Conservation (phyloP, 2,797 vertebrate genomes). For the Rhinella marina region DNA sequence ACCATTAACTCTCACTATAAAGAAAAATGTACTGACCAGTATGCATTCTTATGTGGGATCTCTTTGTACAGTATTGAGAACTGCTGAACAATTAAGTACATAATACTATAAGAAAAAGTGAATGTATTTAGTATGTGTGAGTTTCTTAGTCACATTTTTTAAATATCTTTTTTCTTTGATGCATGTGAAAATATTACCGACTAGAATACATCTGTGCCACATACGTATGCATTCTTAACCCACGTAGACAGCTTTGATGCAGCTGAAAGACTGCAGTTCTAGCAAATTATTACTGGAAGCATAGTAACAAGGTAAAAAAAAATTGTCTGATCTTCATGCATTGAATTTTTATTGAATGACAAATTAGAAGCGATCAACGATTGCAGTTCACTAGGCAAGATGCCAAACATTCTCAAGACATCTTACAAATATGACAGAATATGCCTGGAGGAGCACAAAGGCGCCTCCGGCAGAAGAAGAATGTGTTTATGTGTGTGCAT, state of each 20-base stretch:
- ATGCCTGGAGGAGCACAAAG: conserved; percentile 54
- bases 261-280: conserved; percentile 14
- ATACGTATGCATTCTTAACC: conserved; percentile 50
- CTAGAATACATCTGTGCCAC: conserved; percentile 50
- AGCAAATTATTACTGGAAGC: conserved; percentile 46
- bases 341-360: conserved; percentile 43
- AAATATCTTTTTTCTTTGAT: conserved; percentile 31
- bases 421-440: conserved; percentile 57
- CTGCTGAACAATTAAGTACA: too few relatives aligned
- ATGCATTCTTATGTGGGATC: too few relatives aligned
- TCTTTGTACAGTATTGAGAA: too few relatives aligned
- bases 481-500: conserved; percentile 58
- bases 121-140: neutral
- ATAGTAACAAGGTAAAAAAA: conserved; percentile 29
- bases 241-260: conserved; percentile 13
- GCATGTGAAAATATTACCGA: conserved; percentile 44
- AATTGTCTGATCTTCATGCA: conserved; percentile 32
- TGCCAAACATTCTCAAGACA: conserved; percentile 53
- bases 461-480: conserved; percentile 52
- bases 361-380: conserved; percentile 51
- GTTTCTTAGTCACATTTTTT: conserved; percentile 14
- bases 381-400: conserved; percentile 48
- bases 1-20: neutral
- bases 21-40: neutral
- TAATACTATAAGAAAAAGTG: neutral